Base-by-base conservation (phyloP, 2,113 vertebrate species). In the Lophura nycthemera region DNA sequence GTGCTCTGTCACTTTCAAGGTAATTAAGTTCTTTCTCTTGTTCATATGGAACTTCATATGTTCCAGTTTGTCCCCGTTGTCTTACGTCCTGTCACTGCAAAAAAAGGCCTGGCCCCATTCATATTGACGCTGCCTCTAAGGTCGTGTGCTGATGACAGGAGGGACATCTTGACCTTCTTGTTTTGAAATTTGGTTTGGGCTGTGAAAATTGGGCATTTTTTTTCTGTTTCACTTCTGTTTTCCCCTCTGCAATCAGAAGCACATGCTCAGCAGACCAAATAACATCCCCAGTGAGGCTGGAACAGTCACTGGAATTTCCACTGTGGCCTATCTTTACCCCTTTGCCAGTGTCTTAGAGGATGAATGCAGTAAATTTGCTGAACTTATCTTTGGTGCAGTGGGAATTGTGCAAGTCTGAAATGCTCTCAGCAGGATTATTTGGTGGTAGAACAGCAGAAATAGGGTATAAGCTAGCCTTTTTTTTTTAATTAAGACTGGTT, bases 121-220 rank as follows among this genome's bases (percentile, higher is more conserved):
- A 24, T 43, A 27, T 20, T 56, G 22, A 10, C 11, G 32, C 18
- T 34, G 61, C 38, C 32, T 40, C 1, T 1, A 0, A 0, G 27
- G 30, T 66, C 2, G 1, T 63, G 45, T 65, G 43, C 47, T 85
- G 59, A 30, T 2, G 5, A 36, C 1, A 2, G 17, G 43, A 80
- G 36, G 16, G 10, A 13, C 57, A 91, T 82, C 85, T 87, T 0
- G 4, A 76, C 45, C 42, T 85, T 63, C 38, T 90, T 0, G 0
- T 45, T 92, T 38, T 52, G 72, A 89, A 86, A 40, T 10, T 89
- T 3, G 1, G 9, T 47, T 70, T 77, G 79, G 29, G 16, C 15
- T 88, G 60, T 83, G 84, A 80, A 83, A 92, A 88, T 32, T 16
- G 30, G 29, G 18, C 30, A 13, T 2, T 25, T 36, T 54, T 80